Conservation (phyloP, 2,797 vertebrate genomes). For the Acipenser oxyrinchus region DNA sequence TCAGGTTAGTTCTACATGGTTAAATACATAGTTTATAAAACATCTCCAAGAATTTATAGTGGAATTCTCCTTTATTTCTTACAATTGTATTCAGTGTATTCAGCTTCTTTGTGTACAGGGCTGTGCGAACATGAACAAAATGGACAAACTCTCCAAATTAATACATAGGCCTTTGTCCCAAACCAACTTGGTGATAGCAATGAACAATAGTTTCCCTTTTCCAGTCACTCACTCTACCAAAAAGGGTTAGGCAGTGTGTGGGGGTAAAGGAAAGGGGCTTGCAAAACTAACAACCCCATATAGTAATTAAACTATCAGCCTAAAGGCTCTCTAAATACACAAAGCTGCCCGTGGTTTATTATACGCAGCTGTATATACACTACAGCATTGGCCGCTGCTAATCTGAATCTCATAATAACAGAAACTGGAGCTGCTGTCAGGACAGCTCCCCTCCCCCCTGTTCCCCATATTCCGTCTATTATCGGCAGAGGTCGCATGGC, state of each 20-base stretch:
- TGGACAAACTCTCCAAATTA: no score
- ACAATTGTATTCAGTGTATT: no score
- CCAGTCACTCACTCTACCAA: not conserved
- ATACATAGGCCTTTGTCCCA: not conserved
- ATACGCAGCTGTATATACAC: conserved; percentile 7
- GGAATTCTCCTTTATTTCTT: no score
- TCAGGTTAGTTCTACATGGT: no score
- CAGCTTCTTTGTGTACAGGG: no score
- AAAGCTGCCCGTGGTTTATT: not conserved
- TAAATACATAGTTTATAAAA: no score
- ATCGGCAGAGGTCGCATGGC: conserved; percentile 61
- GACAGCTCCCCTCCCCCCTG: conserved; percentile 2
- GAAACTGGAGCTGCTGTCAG: conserved; percentile 8
- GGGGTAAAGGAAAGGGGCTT: not conserved
- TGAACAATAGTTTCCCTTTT: not conserved
- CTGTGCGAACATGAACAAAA: no score
- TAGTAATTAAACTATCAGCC: not conserved
- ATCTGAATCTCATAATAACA: conserved; percentile 15
- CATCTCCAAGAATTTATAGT: no score
- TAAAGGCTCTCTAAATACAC: no score
- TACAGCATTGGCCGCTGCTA: conserved; percentile 9
- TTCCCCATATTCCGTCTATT: not conserved
- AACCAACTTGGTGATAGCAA: conserved; percentile 5
- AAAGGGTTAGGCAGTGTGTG: not conserved
- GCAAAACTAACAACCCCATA: not conserved